Percentiles rank a stretch among this genome's conserved stretches.
Conservation (phyloP, 1,140 invertebrate genomes). For the Lordiphosa mommai region DNA sequence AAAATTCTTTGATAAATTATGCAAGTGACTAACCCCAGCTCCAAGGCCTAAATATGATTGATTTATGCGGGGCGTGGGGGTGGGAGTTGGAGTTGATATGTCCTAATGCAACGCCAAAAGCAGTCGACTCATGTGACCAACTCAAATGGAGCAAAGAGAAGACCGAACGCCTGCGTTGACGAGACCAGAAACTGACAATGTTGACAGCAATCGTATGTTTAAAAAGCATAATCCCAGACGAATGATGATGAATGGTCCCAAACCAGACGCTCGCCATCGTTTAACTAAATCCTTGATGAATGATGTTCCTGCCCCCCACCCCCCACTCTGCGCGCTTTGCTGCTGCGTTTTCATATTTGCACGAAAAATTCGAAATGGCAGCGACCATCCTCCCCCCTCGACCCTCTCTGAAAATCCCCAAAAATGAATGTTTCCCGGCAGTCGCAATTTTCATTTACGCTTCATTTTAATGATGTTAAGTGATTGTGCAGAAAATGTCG, state of each 20-base stretch:
- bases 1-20: conserved; percentile 64
- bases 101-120: conserved; percentile 46
- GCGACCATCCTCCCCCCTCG: conserved; percentile 32
- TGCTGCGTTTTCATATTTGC: conserved; percentile 52
- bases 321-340: neutral
- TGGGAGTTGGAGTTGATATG: conserved; percentile 13
- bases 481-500: conserved; percentile 73
- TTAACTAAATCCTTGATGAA: conserved; percentile 78
- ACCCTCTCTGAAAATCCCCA: neutral
- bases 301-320: conserved; percentile 46
- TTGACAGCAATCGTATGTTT: conserved; percentile 78
- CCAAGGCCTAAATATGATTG: conserved; percentile 59
- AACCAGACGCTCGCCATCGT: conserved; percentile 63
- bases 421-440: conserved; percentile 27
- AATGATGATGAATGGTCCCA: conserved; percentile 72
- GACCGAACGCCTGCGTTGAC: conserved; percentile 8
- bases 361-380: conserved; percentile 64
- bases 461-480: conserved; percentile 78
- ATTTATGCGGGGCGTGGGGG: conserved; percentile 42
- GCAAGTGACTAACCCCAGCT: conserved; percentile 15
- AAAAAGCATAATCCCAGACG: conserved; percentile 77
- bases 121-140: conserved; percentile 28
- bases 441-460: conserved; percentile 75
- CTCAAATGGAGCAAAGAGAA: conserved; percentile 18
- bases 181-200: conserved; percentile 64